Evolutionary conservation across 2,888 invertebrate species (phyloP).

Genomic region (Calameuta filiformis): DNA sequence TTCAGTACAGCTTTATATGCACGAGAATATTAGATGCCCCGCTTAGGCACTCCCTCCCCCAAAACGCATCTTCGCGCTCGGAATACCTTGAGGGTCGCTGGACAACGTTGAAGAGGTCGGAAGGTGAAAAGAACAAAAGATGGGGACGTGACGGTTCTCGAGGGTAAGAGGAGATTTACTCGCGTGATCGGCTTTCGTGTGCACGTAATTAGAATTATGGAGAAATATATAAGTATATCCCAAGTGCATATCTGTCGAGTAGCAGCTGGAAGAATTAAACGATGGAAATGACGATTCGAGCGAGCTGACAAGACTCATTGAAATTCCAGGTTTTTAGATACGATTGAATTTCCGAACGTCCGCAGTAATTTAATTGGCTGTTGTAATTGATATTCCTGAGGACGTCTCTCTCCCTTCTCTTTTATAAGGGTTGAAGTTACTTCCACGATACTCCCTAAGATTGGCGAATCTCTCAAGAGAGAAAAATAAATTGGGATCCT

Average conservation of each 20-base stretch:
- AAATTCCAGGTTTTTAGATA: background rate
- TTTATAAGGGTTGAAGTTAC: background rate
- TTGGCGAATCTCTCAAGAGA: background rate
- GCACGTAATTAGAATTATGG: background rate
- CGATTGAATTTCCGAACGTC: background rate
- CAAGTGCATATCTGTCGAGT: background rate
- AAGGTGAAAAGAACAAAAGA: background rate
- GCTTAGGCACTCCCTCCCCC: too few relatives aligned
- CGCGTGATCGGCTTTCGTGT: background rate
- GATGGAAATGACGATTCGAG: background rate
- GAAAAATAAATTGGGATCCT: background rate
- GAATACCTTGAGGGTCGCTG: background rate
- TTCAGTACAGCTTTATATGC: too few relatives aligned
- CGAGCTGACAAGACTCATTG: background rate
- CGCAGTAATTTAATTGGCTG: background rate
- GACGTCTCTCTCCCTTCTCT: background rate
- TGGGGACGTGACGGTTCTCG: too few relatives aligned
- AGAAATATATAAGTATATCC: background rate
- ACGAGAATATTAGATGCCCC: too few relatives aligned
- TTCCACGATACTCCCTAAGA: background rate
- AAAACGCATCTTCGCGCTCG: too few relatives aligned
- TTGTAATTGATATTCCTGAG: slow-evolving; percentile 2
- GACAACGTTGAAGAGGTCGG: background rate
- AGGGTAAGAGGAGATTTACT: too few relatives aligned
- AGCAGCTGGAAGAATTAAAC: background rate